Base-by-base conservation (phyloP, 2,888 invertebrate genomes). In the Agriopis aurantiaria region DNA sequence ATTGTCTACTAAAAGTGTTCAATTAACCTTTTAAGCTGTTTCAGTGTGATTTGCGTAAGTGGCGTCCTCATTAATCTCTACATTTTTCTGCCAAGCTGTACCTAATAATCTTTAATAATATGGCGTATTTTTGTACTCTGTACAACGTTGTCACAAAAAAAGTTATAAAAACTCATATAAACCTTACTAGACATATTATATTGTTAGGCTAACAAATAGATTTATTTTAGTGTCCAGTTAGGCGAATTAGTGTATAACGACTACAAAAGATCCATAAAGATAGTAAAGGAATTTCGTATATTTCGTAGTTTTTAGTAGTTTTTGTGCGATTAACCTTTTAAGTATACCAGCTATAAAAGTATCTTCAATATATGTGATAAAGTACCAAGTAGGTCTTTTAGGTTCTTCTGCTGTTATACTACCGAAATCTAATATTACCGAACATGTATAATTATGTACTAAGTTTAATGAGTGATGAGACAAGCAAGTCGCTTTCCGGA, bases 241-340 rank as follows among this genome's bases (percentile, higher is more conserved):
- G 61, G 23, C 43, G 46, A 49, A 68, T 72, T 53, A 63, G 41
- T 53, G 41, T 46, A 63, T 64, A 48, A 59, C 68, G 63, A 58
- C 56, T 40, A 14, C 46, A 14, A 43, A 56, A 67, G 33, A 67
- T 49, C 61, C 23, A 67, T 61, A 59, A 60, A 55, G 52, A 62
- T 62, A 61, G 49, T 10, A 17, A 49, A 59, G 51, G 52, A 11
- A 68, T 62, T 57, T 57, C 40, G 62, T 53, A 45, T 12, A 56
- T 48, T 53, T 41, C 17, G n/a, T n/a, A n/a, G n/a, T n/a, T n/a
- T n/a, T n/a, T n/a, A 61, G 17, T 17, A 41, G 46, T 40, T 46
- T 14, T 63, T 58, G 48, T 45, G 45, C 11, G 14, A 46, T 11
- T 40, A 14, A 40, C 41, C 60, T 60, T 60, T 60, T n/a, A 41